Base-by-base conservation (phyloP, 1,140 invertebrate genomes). In the Heliconius hermathena region DNA sequence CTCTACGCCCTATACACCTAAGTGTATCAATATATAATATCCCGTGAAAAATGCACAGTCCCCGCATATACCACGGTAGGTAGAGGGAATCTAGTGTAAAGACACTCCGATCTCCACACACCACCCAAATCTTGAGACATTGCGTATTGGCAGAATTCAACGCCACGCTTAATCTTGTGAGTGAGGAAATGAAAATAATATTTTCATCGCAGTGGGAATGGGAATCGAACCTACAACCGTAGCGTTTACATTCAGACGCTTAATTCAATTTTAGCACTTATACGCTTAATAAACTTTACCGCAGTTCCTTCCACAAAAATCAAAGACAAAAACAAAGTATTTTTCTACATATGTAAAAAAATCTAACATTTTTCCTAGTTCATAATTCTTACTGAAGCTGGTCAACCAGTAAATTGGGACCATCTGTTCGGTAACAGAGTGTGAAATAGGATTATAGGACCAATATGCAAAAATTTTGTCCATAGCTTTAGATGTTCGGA, bases 401-500 rank as follows among this genome's bases (percentile, higher is more conserved):
- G 72, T 78, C 77, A 74, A 70, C 36, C 77, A 57, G 20, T 66
- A 78, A 78, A 78, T 78, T 74, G 77, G 72, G 18, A 57, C 13
- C 77, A 72, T 78, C 73, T 74, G 77, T 54, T 33, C 57, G 77
- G 72, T 74, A 78, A 78, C 77, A 54, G 77, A 73, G 54, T 78
- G 72, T 78, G 72, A 78, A 78, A 78, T 74, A 74, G 71, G 57
- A 49, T 72, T 41, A 72, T 36, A 33, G 33, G 33, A 33, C 33
- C 9, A 16, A 66, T 29, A 72, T 41, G 71, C 71, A 72, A 72
- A 72, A 72, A 38, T 16, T 38, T 20, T 36, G 33, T 38, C 36
- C 33, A 29, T 29, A 66, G 22, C 22, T n/a, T 66, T 20, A 4
- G 26, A 36, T n/a, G 9, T 22, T 22, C 20, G n/a, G 54, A 22